phyloP scores from a whole-genome alignment of 2,113 vertebrate species.

The Mystacornis crossleyi region DNA sequence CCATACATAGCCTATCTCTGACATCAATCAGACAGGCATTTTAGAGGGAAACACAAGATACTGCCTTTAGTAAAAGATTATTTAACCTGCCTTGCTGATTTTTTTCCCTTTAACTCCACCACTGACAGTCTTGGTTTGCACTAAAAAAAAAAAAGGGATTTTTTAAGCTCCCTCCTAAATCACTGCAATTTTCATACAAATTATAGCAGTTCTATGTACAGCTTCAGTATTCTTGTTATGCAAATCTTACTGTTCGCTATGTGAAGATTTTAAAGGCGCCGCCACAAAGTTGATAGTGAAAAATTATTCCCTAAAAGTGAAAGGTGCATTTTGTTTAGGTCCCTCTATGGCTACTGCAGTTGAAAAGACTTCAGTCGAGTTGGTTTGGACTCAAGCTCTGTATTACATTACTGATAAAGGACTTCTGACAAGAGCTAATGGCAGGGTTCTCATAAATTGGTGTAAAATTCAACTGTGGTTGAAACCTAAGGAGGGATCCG shows the following conservation, averaged over 20 bases:
- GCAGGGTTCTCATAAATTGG: neutral
- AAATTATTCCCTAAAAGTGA: neutral
- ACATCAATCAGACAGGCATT: neutral
- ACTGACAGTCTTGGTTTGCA: neutral
- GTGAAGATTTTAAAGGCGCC: neutral
- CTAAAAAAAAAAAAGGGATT: neutral
- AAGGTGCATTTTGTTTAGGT: neutral
- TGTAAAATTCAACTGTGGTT: neutral
- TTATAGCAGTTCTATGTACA: neutral
- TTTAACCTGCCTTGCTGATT: neutral
- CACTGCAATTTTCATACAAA: neutral
- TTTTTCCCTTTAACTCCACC: neutral
- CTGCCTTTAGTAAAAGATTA: neutral
- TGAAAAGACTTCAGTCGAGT: neutral
- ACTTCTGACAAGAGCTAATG: neutral
- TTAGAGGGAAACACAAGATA: neutral
- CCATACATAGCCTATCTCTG: neutral
- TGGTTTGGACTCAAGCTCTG: neutral
- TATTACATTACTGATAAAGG: neutral
- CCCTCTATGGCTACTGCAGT: neutral
- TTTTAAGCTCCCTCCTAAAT: neutral
- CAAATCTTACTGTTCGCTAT: neutral
- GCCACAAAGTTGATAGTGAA: neutral
- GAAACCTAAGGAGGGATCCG: neutral
- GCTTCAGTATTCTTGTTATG: neutral